These are phyloP conservation scores for Polymixis flavicincta DNA, from an alignment of 2,888 invertebrate species.

Conservation along the genomic window DNA sequence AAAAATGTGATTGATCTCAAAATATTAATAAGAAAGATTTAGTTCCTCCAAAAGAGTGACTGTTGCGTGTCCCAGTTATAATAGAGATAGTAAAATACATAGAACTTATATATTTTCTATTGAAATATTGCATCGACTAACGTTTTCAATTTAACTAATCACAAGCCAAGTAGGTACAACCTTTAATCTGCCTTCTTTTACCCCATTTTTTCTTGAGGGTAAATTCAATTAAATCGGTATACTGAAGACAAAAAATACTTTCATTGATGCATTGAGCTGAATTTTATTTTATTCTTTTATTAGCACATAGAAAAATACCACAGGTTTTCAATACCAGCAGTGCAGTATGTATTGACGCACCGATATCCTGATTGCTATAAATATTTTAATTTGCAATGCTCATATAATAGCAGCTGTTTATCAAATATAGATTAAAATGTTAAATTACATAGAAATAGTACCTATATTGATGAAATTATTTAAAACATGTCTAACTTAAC, in stretches of 20 bases:
- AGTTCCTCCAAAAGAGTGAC: slow-evolving; percentile 83
- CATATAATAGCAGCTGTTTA: slow-evolving; percentile 40
- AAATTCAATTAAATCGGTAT: slow-evolving; percentile 18
- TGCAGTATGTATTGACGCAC: not conserved
- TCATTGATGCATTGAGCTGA: not conserved
- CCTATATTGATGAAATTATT: slow-evolving; percentile 34
- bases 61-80: slow-evolving; percentile 78
- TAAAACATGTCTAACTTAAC: slow-evolving; percentile 7
- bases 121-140: slow-evolving; percentile 56
- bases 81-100: slow-evolving; percentile 72
- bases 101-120: slow-evolving; percentile 62
- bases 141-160: slow-evolving; percentile 43
- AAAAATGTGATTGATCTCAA: slow-evolving; percentile 84
- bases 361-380: not conserved
- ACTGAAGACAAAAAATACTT: not conserved
- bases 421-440: slow-evolving; percentile 37
- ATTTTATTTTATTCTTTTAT: slow-evolving; percentile 7
- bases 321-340: not conserved
- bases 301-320: not conserved
- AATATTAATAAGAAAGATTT: slow-evolving; percentile 78
- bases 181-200: slow-evolving; percentile 28
- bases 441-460: slow-evolving; percentile 8
- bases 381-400: slow-evolving; percentile 30
- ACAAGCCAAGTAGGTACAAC: slow-evolving; percentile 7
- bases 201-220: slow-evolving; percentile 12